Conservation (phyloP, 2,797 vertebrate genomes). For the Helostoma temminkii region DNA sequence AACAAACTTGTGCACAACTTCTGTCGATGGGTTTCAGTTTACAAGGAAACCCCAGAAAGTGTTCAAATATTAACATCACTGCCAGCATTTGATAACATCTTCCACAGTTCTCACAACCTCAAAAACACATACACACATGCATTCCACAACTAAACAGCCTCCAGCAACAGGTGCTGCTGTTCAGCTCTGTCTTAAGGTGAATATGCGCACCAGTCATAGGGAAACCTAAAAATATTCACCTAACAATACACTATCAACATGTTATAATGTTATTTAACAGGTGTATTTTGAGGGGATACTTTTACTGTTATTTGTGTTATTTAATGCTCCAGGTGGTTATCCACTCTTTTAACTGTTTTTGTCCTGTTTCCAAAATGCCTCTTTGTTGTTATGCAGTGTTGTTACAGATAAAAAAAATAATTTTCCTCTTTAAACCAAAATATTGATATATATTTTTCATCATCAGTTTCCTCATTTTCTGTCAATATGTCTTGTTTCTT, state of each 20-base stretch:
- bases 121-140: neutral
- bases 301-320: conserved; percentile 28
- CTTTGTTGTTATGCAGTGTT: neutral
- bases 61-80: conserved; percentile 49
- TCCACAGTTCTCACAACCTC: neutral
- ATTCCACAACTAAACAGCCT: neutral
- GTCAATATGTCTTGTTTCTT: neutral
- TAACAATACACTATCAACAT: neutral
- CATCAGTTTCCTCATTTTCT: neutral
- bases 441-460: neutral
- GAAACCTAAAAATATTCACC: too few relatives aligned
- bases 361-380: neutral
- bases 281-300: conserved; percentile 41
- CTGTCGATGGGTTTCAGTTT: conserved; percentile 23
- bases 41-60: conserved; percentile 56
- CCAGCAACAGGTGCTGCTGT: neutral
- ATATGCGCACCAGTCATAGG: neutral
- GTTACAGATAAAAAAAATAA: neutral
- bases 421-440: neutral
- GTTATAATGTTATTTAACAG: conserved; percentile 14
- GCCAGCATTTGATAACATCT: conserved; percentile 10
- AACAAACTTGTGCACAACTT: neutral
- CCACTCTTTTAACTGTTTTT: conserved; percentile 9
- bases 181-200: neutral
- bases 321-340: conserved; percentile 17